Evolutionary conservation across 2,888 invertebrate species (phyloP), one percentile per base, ranked within the genome.

Genomic region (Ganaspis brasiliensis): DNA sequence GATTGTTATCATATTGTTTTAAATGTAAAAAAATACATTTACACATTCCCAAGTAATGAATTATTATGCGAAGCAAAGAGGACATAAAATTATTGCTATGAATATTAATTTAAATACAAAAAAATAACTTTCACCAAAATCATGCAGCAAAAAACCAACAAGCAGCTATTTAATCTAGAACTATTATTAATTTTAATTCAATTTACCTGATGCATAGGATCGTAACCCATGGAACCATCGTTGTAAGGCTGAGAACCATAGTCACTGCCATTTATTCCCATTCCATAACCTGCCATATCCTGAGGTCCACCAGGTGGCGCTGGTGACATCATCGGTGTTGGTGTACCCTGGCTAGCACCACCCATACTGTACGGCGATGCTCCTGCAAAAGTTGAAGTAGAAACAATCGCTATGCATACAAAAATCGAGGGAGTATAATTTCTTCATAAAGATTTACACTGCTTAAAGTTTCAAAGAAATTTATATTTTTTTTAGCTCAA

Each of bases 271-370:
- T 95, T 97, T 89, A 98, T 97, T 81, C 97, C 97, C 95, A 98
- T 96, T 86, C 96, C 96, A 93, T 98, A 98, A 81, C 97, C 97
- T 95, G 97, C 97, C 88, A 97, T 96, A 93, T 98, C 97, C 93
- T 97, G 97, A 21, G 93, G 93, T 56, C 92, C 92, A 67, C 92
- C 92, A 78, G 96, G 95, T 79, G 97, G 97, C 88, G 97, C 97
- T 85, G 98, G 98, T 78, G 97, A 97, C 97, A 98, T 97, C 96
- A 98, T 97, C 76, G 97, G 98, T 86, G 97, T 97, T 79, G 97
- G 96, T 78, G 97, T 97, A 87, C 97, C 97, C 87, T 96, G 96
- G 84, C 97, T 97, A 84, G 96, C 96, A 86, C 96, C 96, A 79
- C 93, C 93, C 96, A 97, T 96, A 85, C 96, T 96, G 93, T 97